These are phyloP conservation scores for Pentamera pediparva DNA, from an alignment of 53 echinoderm and acorn worm species.

Conservation along the genomic window DNA sequence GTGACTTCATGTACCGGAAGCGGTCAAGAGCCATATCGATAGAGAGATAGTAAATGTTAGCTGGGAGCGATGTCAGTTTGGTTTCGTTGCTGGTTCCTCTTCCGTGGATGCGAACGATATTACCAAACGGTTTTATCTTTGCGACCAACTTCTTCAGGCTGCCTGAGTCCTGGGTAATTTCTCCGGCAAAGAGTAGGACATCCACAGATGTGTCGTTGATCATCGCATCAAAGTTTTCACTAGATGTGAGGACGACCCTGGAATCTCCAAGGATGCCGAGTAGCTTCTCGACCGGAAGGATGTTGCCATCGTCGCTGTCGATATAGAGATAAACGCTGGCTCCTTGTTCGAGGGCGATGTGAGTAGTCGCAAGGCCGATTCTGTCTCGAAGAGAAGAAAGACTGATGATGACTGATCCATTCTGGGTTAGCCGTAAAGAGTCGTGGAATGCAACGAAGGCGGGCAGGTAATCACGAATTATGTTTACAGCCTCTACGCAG, in stretches of 20 bases:
- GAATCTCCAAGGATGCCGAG: slow-evolving; percentile 89
- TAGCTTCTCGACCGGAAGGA: slow-evolving; percentile 88
- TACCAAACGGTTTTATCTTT: slow-evolving; percentile 85
- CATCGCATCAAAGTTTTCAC: slow-evolving; percentile 79
- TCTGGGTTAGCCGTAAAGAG: slow-evolving; percentile 78
- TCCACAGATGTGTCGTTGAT: slow-evolving; percentile 91
- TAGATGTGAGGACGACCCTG: slow-evolving; percentile 83
- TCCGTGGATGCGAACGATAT: slow-evolving; percentile 92
- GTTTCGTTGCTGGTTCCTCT: slow-evolving; percentile 58
- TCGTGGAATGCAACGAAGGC: slow-evolving; percentile 97
- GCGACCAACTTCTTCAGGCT: slow-evolving; percentile 74
- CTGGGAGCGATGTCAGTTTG: slow-evolving; percentile 63
- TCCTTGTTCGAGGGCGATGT: slow-evolving; percentile 91
- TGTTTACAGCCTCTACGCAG: slow-evolving; percentile 83
- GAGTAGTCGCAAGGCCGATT: slow-evolving; percentile 89
- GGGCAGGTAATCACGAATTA: slow-evolving; percentile 87
- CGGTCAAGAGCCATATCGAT: slow-evolving; percentile 93
- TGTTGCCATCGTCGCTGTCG: slow-evolving; percentile 86
- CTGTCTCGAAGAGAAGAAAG: slow-evolving; percentile 81
- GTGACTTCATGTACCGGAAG: slow-evolving; percentile 75
- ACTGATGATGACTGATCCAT: slow-evolving; percentile 88
- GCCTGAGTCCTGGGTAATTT: slow-evolving; percentile 73
- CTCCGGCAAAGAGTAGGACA: slow-evolving; percentile 89
- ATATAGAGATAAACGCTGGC: slow-evolving; percentile 90
- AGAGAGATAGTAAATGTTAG: slow-evolving; percentile 83